A percentile compares a stretch with the other conserved stretches of the same genome.
These are phyloP conservation scores for Ophion obscuratus DNA, from an alignment of 2,888 invertebrate genomes.

Conservation along the genomic window DNA sequence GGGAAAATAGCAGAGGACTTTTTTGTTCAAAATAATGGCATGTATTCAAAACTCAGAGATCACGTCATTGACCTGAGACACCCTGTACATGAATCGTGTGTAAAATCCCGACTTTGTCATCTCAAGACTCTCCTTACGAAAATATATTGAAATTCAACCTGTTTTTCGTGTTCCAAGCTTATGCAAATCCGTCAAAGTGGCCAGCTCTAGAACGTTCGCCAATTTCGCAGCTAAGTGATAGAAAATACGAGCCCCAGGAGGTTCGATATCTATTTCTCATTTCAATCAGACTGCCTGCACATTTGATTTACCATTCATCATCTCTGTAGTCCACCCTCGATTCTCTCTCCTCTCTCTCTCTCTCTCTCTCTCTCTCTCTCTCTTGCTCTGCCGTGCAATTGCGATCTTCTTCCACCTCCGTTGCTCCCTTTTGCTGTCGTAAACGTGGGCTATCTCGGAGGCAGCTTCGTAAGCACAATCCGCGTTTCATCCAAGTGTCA, in stretches of 20 bases:
- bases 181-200: neutral
- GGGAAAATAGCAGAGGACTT: too few species aligned
- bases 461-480: slow-evolving; percentile 51
- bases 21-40: too few species aligned
- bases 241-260: slow-evolving; percentile 1
- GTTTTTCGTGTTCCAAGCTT: neutral
- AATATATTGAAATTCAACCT: neutral
- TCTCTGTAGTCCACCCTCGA: neutral
- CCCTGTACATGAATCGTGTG: neutral
- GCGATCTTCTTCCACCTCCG: neutral
- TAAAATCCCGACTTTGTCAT: neutral
- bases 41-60: too few species aligned
- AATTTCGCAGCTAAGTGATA: neutral
- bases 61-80: too few species aligned
- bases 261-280: slow-evolving; percentile 20
- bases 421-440: slow-evolving; percentile 5
- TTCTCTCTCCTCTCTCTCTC: slow-evolving; percentile 16
- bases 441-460: slow-evolving; percentile 38
- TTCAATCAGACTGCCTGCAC: slow-evolving; percentile 13
- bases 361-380: neutral
- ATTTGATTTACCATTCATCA: slow-evolving; percentile 25
- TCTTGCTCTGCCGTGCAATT: neutral
- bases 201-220: neutral
- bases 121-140: neutral
- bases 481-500: slow-evolving; percentile 52